These are phyloP conservation scores for Phyllostomus discolor DNA, from an alignment of 2,113 vertebrate species.

Conservation along the genomic window DNA sequence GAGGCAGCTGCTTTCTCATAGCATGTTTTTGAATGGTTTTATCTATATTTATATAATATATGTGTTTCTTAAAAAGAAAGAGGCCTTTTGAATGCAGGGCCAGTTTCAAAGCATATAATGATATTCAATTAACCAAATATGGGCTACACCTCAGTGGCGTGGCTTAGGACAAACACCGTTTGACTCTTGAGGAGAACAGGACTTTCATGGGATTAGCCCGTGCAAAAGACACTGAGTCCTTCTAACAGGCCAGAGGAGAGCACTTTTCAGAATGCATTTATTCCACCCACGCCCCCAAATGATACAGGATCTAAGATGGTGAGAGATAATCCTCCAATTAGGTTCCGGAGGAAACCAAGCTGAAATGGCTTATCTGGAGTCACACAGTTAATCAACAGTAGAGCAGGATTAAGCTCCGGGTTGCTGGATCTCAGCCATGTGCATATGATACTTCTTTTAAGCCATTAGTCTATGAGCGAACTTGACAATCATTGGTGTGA, in stretches of 20 bases:
- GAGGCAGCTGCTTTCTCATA: slow-evolving; percentile 32
- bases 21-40: not conserved
- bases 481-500: slow-evolving; percentile 18
- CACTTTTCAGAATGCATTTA: slow-evolving; percentile 36
- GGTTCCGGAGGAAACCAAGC: slow-evolving; percentile 45
- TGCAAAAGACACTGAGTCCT: slow-evolving; percentile 24
- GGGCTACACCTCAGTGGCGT: not conserved
- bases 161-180: not conserved
- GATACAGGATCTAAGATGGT: slow-evolving; percentile 36
- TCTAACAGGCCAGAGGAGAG: not conserved
- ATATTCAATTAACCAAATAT: slow-evolving; percentile 58
- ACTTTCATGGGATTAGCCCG: slow-evolving; percentile 62
- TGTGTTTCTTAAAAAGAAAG: slow-evolving; percentile 50
- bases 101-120: slow-evolving; percentile 52
- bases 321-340: slow-evolving; percentile 67
- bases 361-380: slow-evolving; percentile 65
- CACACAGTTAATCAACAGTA: slow-evolving; percentile 57
- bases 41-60: not conserved
- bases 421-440: slow-evolving; percentile 39
- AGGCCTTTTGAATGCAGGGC: slow-evolving; percentile 48
- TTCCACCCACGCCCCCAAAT: not conserved
- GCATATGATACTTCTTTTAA: slow-evolving; percentile 11
- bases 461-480: slow-evolving; percentile 1
- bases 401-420: slow-evolving; percentile 44
- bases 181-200: slow-evolving; percentile 46